A percentile compares a stretch with the other conserved stretches of the same genome.
phyloP scores from a whole-genome alignment of 2,888 invertebrate species.

The Mimachlamys varia region DNA sequence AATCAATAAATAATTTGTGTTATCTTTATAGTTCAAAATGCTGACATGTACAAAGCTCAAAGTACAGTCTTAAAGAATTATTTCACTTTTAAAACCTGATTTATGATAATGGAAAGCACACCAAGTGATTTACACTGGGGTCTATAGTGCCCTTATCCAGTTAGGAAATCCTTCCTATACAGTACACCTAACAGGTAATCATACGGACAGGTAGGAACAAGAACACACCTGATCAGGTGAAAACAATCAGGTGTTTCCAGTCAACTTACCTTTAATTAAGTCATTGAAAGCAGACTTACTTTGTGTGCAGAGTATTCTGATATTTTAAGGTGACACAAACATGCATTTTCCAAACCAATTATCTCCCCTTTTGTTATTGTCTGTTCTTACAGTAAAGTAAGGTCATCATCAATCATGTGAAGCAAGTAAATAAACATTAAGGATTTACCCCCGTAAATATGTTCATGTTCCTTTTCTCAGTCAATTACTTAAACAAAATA shows the following conservation, averaged over 20 bases:
- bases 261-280: not conserved
- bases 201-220: not conserved
- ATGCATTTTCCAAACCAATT: not conserved
- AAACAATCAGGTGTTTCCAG: constrained; percentile 12
- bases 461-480: too few relatives aligned
- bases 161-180: not conserved
- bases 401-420: too few relatives aligned
- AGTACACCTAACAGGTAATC: not conserved
- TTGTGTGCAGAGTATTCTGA: not conserved
- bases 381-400: too few relatives aligned
- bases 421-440: too few relatives aligned
- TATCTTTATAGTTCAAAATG: not conserved
- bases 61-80: not conserved
- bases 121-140: not conserved
- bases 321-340: not conserved
- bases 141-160: not conserved
- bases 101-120: not conserved
- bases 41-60: too few relatives aligned
- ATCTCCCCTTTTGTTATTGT: not conserved
- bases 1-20: not conserved
- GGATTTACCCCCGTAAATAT: too few relatives aligned
- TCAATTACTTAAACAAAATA: too few relatives aligned
- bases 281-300: not conserved
- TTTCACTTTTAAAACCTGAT: not conserved
- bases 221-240: constrained; percentile 10